These are phyloP conservation scores for Scyliorhinus canicula DNA, from an alignment of 2,797 vertebrate species.

Conservation along the genomic window DNA sequence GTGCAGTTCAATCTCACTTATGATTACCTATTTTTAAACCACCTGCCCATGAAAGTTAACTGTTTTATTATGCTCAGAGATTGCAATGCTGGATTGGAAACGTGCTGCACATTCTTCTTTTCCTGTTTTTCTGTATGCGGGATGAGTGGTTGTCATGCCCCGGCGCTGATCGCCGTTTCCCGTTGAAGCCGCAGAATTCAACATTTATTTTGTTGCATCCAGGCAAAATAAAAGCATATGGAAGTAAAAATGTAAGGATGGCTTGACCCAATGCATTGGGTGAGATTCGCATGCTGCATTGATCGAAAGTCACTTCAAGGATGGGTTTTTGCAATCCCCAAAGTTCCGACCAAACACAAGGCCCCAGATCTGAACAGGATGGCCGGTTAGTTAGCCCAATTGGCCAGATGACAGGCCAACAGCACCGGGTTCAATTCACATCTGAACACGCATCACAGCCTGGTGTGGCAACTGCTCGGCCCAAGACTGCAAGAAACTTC, in stretches of 20 bases:
- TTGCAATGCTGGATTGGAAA: background rate
- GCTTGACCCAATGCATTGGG: background rate
- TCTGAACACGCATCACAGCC: too few relatives aligned
- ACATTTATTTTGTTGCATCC: background rate
- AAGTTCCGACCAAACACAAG: background rate
- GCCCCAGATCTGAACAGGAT: background rate
- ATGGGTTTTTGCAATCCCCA: background rate
- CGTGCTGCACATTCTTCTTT: background rate
- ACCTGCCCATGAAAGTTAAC: background rate
- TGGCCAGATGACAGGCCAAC: background rate
- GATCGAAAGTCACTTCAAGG: background rate
- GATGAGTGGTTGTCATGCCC: background rate
- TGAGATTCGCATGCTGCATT: background rate
- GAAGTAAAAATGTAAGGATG: background rate
- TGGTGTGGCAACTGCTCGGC: too few relatives aligned
- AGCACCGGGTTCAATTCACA: background rate
- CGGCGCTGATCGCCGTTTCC: background rate
- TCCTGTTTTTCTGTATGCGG: background rate
- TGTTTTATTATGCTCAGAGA: background rate
- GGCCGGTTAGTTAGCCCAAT: background rate
- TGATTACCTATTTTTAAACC: slow-evolving; percentile 32
- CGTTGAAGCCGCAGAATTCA: background rate
- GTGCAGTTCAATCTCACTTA: background rate
- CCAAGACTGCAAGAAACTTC: too few relatives aligned
- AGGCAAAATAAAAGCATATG: background rate